phyloP scores from a whole-genome alignment of 2,888 invertebrate species.

The Phymatocera aterrima region DNA sequence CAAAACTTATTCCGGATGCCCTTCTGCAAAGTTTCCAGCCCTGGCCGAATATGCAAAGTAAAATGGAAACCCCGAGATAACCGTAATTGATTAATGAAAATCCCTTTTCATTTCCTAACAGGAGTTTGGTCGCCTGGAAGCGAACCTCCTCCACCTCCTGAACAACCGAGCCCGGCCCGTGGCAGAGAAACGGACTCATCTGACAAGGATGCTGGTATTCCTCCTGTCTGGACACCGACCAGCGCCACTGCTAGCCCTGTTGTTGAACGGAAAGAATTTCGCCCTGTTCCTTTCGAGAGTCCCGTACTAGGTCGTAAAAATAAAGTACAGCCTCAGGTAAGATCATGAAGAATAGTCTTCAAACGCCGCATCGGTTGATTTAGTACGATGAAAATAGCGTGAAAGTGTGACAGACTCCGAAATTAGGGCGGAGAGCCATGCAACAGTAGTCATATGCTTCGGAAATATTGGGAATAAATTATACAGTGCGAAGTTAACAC shows the following conservation, averaged over 20 bases:
- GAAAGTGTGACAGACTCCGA: neutral
- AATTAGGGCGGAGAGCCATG: too few species aligned
- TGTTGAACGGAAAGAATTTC: slow-evolving; percentile 85
- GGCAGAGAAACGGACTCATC: slow-evolving; percentile 74
- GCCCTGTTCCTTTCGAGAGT: slow-evolving; percentile 86
- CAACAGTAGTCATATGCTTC: too few species aligned
- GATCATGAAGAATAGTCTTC: slow-evolving; percentile 28
- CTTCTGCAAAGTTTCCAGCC: neutral
- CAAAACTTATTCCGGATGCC: neutral
- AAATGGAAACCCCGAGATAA: neutral
- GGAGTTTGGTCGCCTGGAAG: slow-evolving; percentile 81
- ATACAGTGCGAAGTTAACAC: too few species aligned
- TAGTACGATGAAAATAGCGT: neutral
- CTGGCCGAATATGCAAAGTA: neutral
- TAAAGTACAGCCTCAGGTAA: slow-evolving; percentile 68
- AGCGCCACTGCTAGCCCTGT: slow-evolving; percentile 84
- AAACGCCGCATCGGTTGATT: neutral
- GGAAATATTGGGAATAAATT: too few species aligned
- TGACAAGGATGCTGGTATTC: slow-evolving; percentile 78
- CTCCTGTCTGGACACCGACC: slow-evolving; percentile 88
- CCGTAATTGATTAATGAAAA: slow-evolving; percentile 15
- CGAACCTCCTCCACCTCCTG: slow-evolving; percentile 68
- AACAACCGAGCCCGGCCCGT: slow-evolving; percentile 72
- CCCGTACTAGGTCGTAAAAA: slow-evolving; percentile 79
- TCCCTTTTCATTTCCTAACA: slow-evolving; percentile 18